Evolutionary conservation across 1,140 invertebrate genomes (phyloP), one percentile per base, ranked within the genome.

Genomic region (Homalodisca vitripennis): DNA sequence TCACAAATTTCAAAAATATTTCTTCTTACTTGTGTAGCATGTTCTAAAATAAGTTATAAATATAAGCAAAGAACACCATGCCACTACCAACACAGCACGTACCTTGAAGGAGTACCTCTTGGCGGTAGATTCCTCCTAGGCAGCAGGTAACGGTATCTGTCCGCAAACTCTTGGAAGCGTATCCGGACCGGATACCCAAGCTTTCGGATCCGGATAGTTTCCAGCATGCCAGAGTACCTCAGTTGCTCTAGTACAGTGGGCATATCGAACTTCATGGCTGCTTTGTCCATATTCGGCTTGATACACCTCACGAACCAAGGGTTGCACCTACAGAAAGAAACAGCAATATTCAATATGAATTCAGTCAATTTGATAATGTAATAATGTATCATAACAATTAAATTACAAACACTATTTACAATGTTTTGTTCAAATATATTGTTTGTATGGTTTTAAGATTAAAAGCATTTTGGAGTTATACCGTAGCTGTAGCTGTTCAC

Each of bases 291-390:
- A 80, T 99, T 99, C 0, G 98, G 97, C 76, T 99, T 98, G 69
- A 99, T 90, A 80, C 98, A 99, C n/a, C 97, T 87, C 1, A 99
- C 90, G 81, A 98, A 98, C 92, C 93, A 98, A 0, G 95, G 95
- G 81, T 96, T 94, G 73, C 95, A 97, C 67, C 93, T 89, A 75
- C 1, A 75, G 71, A 34, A n/a, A n/a, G n/a, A n/a, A n/a, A n/a
- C n/a, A n/a, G n/a, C n/a, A n/a, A n/a, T n/a, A n/a, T n/a, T n/a
- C n/a, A n/a, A n/a, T n/a, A n/a, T n/a, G n/a, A n/a, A n/a, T n/a
- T n/a, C n/a, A n/a, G n/a, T n/a, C n/a, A n/a, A n/a, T n/a, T n/a
- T n/a, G n/a, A n/a, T n/a, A n/a, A n/a, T n/a, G n/a, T n/a, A n/a
- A n/a, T n/a, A n/a, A n/a, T n/a, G n/a, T n/a, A n/a, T n/a, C n/a